Evolutionary conservation across 2,888 invertebrate species (phyloP).

Genomic region (Eudasyphora cyanicolor): DNA sequence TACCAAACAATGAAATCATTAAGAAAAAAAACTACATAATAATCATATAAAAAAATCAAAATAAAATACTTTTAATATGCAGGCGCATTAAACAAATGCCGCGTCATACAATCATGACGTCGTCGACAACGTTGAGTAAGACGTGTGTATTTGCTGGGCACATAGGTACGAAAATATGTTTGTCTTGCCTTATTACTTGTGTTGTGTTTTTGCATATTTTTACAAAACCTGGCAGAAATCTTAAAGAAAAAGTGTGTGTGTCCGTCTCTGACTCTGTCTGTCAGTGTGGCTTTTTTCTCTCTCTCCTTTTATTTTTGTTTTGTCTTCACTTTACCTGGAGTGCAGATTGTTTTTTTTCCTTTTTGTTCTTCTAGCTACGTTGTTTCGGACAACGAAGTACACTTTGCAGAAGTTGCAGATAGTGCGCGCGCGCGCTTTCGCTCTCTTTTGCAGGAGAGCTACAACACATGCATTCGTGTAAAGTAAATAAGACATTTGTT

Average conservation of each 20-base stretch:
- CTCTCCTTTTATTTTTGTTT: constrained; percentile 9
- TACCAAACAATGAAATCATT: constrained; percentile 47
- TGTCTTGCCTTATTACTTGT: too few species aligned
- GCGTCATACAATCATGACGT: too few species aligned
- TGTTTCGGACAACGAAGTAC: too few species aligned
- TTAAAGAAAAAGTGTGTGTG: neutral
- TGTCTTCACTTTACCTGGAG: neutral
- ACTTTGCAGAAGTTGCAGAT: too few species aligned
- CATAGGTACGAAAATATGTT: too few species aligned
- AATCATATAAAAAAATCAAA: neutral
- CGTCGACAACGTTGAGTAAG: too few species aligned
- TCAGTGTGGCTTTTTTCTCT: neutral
- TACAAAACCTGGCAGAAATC: neutral
- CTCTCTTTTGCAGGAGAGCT: too few species aligned
- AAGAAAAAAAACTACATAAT: constrained; percentile 13
- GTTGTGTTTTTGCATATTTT: neutral
- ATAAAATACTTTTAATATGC: constrained; percentile 44
- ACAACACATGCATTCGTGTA: constrained; percentile 30
- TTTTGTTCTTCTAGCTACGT: neutral
- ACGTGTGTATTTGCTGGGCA: too few species aligned
- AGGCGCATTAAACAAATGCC: constrained; percentile 13
- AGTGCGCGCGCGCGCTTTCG: too few species aligned
- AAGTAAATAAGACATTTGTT: constrained; percentile 54
- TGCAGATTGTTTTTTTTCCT: constrained; percentile 7
- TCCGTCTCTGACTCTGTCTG: neutral